Base-by-base conservation (phyloP, 2,797 vertebrate species). In the Heteromormyrus szaboi region DNA sequence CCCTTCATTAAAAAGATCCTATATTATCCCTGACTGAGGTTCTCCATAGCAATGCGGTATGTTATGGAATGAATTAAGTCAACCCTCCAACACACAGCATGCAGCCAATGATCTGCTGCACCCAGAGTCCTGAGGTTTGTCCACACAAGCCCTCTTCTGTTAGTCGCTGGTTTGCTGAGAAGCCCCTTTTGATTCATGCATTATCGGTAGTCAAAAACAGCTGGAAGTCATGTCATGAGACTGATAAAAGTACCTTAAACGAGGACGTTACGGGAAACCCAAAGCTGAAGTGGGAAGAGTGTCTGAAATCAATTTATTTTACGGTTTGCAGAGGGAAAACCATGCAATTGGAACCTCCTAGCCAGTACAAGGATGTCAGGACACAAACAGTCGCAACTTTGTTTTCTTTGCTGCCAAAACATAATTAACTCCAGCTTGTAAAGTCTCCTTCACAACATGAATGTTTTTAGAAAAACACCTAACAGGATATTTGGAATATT, bases 151-250 rank as follows among this genome's bases (percentile, higher is more conserved):
- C 19, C 33, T 33, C 22, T 86, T 56, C 25, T 19, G 33, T 86
- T 86, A 59, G 85, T 4, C 33, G 14, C 2, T 56, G 29, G 33
- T 56, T 9, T 33, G 53, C 51, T 56, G 33, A 56, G 25, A 37
- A 86, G 50, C 12, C 50, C 50, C n/a, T n/a, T 86, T 86, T 86
- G 85, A 86, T 86, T 86, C 83, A 85, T 85, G 83, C 50, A 22
- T 53, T 51, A 37, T 56, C 53, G 1, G 50, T 56, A 56, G 85
- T 56, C 29, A 29, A 56, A 86, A 86, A 59, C 85, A 86, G 29
- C 50, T 86, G 85, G 25, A 86, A 86, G 85, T 86, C 46, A 56
- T 41, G 19, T 86, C 53, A 56, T n/a, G 53, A 33, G 29, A 53
- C 33, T 86, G 29, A 86, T 53, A 85, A 86, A 86, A 54, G 53